phyloP scores from a whole-genome alignment of 2,113 vertebrate genomes.

The Marmota flaviventris region DNA sequence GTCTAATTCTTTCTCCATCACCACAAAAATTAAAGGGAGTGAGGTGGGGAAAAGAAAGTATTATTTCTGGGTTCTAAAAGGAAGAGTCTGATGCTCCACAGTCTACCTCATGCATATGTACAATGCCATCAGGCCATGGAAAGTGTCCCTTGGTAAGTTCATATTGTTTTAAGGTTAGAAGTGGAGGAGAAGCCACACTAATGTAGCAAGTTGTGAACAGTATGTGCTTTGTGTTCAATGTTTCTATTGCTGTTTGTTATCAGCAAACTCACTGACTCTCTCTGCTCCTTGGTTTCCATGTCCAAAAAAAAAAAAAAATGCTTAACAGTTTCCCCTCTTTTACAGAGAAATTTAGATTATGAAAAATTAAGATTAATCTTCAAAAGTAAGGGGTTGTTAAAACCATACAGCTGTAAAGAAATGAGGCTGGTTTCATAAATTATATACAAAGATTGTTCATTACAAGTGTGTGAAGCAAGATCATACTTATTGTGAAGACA shows the following conservation, averaged over 20 bases:
- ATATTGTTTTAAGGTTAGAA: neutral
- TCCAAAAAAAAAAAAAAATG: neutral
- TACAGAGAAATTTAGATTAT: slow-evolving; percentile 41
- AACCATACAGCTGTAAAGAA: neutral
- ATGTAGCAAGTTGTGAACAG: neutral
- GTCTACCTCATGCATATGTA: neutral
- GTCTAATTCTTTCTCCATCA: slow-evolving; percentile 48
- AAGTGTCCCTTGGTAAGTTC: neutral
- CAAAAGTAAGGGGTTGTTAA: slow-evolving; percentile 17
- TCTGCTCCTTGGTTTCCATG: slow-evolving; percentile 41
- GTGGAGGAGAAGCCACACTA: neutral
- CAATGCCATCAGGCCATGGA: neutral
- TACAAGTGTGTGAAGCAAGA: neutral
- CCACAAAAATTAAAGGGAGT: slow-evolving; percentile 30
- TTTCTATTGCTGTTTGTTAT: neutral
- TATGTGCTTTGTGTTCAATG: neutral
- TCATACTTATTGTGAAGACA: neutral
- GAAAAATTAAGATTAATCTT: slow-evolving; percentile 40
- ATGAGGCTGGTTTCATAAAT: slow-evolving; percentile 18
- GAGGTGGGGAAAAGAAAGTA: neutral
- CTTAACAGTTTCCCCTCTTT: neutral
- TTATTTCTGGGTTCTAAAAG: slow-evolving; percentile 1
- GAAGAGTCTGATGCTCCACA: neutral
- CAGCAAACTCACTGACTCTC: slow-evolving; percentile 1
- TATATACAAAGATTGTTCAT: slow-evolving; percentile 34